Conservation (phyloP, 2,888 invertebrate species). For the Proisotoma minuta region DNA sequence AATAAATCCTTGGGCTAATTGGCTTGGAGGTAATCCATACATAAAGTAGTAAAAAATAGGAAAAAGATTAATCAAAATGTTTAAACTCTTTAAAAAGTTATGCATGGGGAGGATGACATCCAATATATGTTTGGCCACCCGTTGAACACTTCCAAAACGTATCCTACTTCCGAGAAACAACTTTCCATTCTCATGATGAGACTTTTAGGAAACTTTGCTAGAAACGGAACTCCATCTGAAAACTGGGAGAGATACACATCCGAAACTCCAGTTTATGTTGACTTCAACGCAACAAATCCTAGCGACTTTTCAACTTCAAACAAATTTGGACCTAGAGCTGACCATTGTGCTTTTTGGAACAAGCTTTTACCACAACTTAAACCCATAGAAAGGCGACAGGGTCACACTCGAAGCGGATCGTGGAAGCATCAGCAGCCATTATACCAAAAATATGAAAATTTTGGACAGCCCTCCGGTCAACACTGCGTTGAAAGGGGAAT, state of each 20-base stretch:
- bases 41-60: no score
- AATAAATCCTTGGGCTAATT: constrained; percentile 34
- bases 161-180: constrained; percentile 17
- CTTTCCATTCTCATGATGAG: constrained; percentile 23
- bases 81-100: no score
- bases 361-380: constrained; percentile 21
- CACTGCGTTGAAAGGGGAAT: constrained; percentile 8
- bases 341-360: constrained; percentile 37
- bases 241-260: constrained; percentile 33
- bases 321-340: constrained; percentile 21
- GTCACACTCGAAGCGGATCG: neutral
- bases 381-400: neutral
- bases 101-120: constrained; percentile 40
- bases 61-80: no score
- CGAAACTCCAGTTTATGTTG: constrained; percentile 25
- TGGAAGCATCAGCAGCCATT: neutral
- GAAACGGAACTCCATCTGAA: constrained; percentile 28
- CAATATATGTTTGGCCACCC: constrained; percentile 30
- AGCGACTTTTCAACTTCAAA: constrained; percentile 15
- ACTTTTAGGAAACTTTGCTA: constrained; percentile 29
- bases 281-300: constrained; percentile 30
- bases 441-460: neutral
- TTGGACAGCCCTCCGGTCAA: no score
- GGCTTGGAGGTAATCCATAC: no score
- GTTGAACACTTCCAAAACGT: neutral